These are phyloP conservation scores for Phasianus colchicus DNA, from an alignment of 2,113 vertebrate species.

Conservation along the genomic window DNA sequence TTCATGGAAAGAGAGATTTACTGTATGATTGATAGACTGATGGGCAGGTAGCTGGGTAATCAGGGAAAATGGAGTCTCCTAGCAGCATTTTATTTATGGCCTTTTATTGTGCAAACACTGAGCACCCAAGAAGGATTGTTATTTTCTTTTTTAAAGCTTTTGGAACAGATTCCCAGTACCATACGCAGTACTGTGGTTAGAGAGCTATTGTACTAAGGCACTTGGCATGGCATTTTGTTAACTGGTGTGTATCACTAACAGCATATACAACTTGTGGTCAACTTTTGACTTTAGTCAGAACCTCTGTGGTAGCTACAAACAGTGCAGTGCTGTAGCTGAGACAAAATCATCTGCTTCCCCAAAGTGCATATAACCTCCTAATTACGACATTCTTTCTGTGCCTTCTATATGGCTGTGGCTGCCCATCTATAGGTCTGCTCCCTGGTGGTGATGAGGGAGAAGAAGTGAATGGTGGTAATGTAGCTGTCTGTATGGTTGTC, in stretches of 20 bases:
- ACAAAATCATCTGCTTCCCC: not conserved
- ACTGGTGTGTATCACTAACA: not conserved
- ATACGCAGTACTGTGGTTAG: not conserved
- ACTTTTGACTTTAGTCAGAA: not conserved
- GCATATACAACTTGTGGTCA: not conserved
- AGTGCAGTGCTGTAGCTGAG: not conserved
- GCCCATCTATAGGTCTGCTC: not conserved
- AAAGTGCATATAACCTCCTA: not conserved
- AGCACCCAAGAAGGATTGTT: slow-evolving; percentile 25
- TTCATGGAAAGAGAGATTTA: slow-evolving; percentile 48
- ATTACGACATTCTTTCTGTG: not conserved
- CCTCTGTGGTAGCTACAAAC: not conserved
- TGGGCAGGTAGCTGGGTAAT: slow-evolving; percentile 60
- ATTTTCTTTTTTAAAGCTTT: slow-evolving; percentile 52
- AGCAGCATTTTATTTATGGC: slow-evolving; percentile 49
- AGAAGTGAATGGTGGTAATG: not conserved
- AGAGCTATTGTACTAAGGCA: not conserved
- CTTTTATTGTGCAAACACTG: slow-evolving; percentile 55
- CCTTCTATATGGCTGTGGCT: not conserved
- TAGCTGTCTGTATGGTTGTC: not conserved
- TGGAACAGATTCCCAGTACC: not conserved
- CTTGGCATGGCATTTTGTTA: not conserved
- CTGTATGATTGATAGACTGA: slow-evolving; percentile 48
- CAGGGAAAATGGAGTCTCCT: slow-evolving; percentile 68
- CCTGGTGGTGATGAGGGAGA: not conserved